phyloP scores from a whole-genome alignment of 2,797 vertebrate genomes.

The Coregonus sp. region DNA sequence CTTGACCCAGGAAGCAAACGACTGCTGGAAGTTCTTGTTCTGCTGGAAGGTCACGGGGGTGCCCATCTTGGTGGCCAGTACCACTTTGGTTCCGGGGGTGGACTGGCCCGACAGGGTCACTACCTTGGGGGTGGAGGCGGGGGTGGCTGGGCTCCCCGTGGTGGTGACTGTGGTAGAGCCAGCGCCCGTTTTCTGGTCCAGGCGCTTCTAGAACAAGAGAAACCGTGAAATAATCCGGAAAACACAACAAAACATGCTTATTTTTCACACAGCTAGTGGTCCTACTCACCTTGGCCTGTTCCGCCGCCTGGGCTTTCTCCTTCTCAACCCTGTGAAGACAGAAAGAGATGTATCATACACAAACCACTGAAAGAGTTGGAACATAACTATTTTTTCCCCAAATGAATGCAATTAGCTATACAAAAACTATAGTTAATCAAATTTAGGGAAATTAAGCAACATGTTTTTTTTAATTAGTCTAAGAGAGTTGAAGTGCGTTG shows the following conservation, averaged over 20 bases:
- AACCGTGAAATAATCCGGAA: background rate
- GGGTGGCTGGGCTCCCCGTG: constrained; percentile 72
- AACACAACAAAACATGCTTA: background rate
- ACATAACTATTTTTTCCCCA: background rate
- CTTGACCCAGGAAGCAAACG: constrained; percentile 97
- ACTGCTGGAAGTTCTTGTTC: constrained; percentile 97
- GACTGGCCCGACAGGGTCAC: constrained; percentile 85
- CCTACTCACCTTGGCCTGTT: constrained; percentile 90
- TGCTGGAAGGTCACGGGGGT: constrained; percentile 97
- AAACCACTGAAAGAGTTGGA: background rate
- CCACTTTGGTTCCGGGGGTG: constrained; percentile 87
- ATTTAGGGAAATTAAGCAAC: background rate
- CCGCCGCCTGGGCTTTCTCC: constrained; percentile 94
- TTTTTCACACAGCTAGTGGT: background rate
- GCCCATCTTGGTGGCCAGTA: constrained; percentile 91
- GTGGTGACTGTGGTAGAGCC: constrained; percentile 70
- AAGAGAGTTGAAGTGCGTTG: background rate
- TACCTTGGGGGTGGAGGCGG: constrained; percentile 84
- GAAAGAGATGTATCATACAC: background rate
- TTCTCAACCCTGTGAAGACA: constrained; percentile 87
- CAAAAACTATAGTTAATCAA: background rate
- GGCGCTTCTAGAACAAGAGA: constrained; percentile 80
- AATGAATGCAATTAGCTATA: background rate
- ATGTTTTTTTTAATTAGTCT: too few species aligned
- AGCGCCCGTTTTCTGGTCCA: constrained; percentile 87